Evolutionary conservation across 2,797 vertebrate genomes (phyloP).

Genomic region (Fratercula arctica): DNA sequence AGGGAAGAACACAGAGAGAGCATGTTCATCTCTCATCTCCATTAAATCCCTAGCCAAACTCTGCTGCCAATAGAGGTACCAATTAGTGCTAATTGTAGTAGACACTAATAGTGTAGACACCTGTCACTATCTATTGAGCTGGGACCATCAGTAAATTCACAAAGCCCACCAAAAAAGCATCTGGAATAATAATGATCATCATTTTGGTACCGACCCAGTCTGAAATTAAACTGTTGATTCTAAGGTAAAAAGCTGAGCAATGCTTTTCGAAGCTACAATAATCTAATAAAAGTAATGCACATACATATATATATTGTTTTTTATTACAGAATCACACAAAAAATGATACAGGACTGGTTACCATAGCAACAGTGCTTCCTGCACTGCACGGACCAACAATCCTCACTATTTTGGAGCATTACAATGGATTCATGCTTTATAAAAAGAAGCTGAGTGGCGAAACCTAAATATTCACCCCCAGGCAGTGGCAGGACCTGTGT

Average conservation of each 20-base stretch:
- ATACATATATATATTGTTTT: background rate
- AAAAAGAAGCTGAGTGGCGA: background rate
- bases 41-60: slow-evolving; percentile 42
- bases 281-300: slow-evolving; percentile 39
- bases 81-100: slow-evolving; percentile 69
- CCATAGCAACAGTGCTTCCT: slow-evolving; percentile 61
- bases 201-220: background rate
- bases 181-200: slow-evolving; percentile 39
- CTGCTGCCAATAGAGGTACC: slow-evolving; percentile 52
- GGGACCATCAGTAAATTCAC: slow-evolving; percentile 53
- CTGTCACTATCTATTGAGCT: slow-evolving; percentile 64
- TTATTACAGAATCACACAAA: slow-evolving; percentile 42
- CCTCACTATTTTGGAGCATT: slow-evolving; percentile 45
- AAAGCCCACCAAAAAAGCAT: slow-evolving; percentile 39
- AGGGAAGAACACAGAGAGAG: background rate
- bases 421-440: slow-evolving; percentile 8
- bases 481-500: background rate
- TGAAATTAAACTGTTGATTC: slow-evolving; percentile 50
- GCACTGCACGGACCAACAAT: slow-evolving; percentile 15
- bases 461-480: background rate
- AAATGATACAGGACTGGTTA: slow-evolving; percentile 33
- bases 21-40: slow-evolving; percentile 17
- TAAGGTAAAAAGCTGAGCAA: slow-evolving; percentile 42
- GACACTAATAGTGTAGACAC: slow-evolving; percentile 69
- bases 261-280: background rate